Percentiles rank a stretch among this genome's conserved stretches.
Evolutionary conservation across 2,888 invertebrate species (phyloP).

Genomic region (Keiferia lycopersicella): DNA sequence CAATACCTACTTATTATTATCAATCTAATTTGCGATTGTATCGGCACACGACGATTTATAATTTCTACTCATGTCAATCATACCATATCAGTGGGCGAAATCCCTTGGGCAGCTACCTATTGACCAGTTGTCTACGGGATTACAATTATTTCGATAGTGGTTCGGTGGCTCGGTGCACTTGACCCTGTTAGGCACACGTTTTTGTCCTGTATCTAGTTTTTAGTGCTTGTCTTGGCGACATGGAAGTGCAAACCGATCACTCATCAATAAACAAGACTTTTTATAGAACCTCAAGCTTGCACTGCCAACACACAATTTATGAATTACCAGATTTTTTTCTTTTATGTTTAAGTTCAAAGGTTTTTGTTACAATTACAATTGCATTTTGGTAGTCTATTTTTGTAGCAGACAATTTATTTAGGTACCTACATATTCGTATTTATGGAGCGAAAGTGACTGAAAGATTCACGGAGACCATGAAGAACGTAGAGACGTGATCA

Average conservation of each 20-base stretch:
- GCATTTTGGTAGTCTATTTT: no score
- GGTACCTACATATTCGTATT: not conserved
- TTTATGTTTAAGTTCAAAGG: no score
- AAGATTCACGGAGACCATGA: slow-evolving; percentile 9
- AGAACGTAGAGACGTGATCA: slow-evolving; percentile 20
- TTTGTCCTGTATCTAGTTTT: slow-evolving; percentile 29
- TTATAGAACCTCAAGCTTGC: no score
- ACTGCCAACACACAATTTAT: no score
- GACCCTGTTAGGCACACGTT: slow-evolving; percentile 35
- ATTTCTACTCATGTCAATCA: slow-evolving; percentile 15
- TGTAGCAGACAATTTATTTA: no score
- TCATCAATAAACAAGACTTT: no score
- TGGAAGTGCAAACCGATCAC: not conserved
- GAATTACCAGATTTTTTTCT: no score
- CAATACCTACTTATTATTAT: not conserved
- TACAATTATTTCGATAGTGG: slow-evolving; percentile 37
- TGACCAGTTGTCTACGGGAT: slow-evolving; percentile 35
- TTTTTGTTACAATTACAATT: no score
- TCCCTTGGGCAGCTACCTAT: slow-evolving; percentile 11
- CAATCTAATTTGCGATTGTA: slow-evolving; percentile 10
- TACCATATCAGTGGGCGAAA: slow-evolving; percentile 4
- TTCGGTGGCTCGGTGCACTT: slow-evolving; percentile 36
- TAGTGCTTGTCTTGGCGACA: slow-evolving; percentile 29
- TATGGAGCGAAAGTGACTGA: not conserved
- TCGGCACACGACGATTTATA: not conserved